Evolutionary conservation across 1,140 invertebrate genomes (phyloP).

Genomic region (Apis florea): DNA sequence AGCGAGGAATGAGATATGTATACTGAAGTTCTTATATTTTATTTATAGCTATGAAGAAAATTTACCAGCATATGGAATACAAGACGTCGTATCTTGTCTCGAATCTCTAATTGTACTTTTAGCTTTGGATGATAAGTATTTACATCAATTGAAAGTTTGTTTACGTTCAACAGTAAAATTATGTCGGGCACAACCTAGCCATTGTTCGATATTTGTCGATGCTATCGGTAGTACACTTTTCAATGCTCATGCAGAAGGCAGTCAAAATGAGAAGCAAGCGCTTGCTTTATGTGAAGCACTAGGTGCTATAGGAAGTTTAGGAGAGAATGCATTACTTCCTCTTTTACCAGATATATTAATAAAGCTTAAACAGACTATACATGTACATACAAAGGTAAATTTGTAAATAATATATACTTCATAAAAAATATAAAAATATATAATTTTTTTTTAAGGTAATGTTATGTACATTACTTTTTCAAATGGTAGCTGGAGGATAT

Average conservation of each 20-base stretch:
- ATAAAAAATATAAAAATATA: not conserved
- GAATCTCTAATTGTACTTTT: slow-evolving; percentile 87
- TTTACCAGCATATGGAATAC: slow-evolving; percentile 82
- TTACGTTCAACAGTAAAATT: slow-evolving; percentile 87
- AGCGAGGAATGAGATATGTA: not conserved
- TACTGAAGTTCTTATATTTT: slow-evolving; percentile 34
- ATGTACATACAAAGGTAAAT: slow-evolving; percentile 75
- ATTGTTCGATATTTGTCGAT: slow-evolving; percentile 84
- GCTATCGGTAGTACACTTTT: slow-evolving; percentile 82
- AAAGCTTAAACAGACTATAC: slow-evolving; percentile 77
- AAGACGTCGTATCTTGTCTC: slow-evolving; percentile 84
- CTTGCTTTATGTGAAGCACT: slow-evolving; percentile 85
- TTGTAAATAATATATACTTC: not conserved
- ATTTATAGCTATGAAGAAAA: slow-evolving; percentile 84
- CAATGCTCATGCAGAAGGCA: slow-evolving; percentile 70
- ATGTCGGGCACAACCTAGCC: slow-evolving; percentile 82
- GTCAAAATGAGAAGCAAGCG: slow-evolving; percentile 73
- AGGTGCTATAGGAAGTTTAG: slow-evolving; percentile 87
- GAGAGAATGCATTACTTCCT: slow-evolving; percentile 82
- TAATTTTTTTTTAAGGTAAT: slow-evolving; percentile 80
- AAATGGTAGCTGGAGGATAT: slow-evolving; percentile 86
- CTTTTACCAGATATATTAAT: slow-evolving; percentile 82
- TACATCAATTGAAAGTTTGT: slow-evolving; percentile 83
- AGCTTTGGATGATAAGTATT: slow-evolving; percentile 79
- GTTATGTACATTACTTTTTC: slow-evolving; percentile 90